A percentile compares a stretch with the other conserved stretches of the same genome.
Conservation (phyloP, 2,888 invertebrate species). For the Entomobrya proxima region DNA sequence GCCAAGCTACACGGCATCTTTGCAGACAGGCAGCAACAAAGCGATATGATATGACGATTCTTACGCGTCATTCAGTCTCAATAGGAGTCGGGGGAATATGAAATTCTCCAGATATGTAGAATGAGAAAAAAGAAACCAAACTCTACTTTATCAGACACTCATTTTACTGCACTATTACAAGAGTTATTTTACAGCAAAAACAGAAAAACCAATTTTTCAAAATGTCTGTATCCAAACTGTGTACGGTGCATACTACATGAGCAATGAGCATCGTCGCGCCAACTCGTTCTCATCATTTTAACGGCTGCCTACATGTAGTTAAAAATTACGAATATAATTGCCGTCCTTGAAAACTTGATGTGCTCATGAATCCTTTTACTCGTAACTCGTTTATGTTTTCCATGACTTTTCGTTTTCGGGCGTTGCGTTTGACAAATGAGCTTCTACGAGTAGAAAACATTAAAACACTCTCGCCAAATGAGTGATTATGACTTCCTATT, state of each 20-base stretch:
- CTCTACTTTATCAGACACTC: neutral
- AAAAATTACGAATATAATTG: slow-evolving; percentile 68
- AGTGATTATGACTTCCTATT: slow-evolving; percentile 51
- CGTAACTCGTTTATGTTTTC: slow-evolving; percentile 9
- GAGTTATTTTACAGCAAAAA: neutral
- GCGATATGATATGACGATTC: neutral
- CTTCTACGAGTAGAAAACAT: slow-evolving; percentile 63
- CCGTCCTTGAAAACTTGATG: slow-evolving; percentile 73
- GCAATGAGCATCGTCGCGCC: neutral
- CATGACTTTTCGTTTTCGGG: slow-evolving; percentile 34
- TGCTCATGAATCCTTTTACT: slow-evolving; percentile 62
- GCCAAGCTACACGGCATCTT: neutral
- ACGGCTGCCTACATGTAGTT: neutral
- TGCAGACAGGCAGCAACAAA: no score
- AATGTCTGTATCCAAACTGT: neutral
- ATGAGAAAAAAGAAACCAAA: slow-evolving; percentile 10
- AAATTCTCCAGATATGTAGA: slow-evolving; percentile 43
- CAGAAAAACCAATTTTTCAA: slow-evolving; percentile 50
- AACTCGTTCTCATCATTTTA: neutral
- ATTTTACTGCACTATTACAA: neutral
- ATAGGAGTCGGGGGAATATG: slow-evolving; percentile 26
- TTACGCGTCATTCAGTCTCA: slow-evolving; percentile 14
- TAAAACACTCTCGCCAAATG: slow-evolving; percentile 51
- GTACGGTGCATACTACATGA: neutral
- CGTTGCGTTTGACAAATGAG: slow-evolving; percentile 73